phyloP scores from a whole-genome alignment of 2,888 invertebrate species.

The Amphipoea oculea region DNA sequence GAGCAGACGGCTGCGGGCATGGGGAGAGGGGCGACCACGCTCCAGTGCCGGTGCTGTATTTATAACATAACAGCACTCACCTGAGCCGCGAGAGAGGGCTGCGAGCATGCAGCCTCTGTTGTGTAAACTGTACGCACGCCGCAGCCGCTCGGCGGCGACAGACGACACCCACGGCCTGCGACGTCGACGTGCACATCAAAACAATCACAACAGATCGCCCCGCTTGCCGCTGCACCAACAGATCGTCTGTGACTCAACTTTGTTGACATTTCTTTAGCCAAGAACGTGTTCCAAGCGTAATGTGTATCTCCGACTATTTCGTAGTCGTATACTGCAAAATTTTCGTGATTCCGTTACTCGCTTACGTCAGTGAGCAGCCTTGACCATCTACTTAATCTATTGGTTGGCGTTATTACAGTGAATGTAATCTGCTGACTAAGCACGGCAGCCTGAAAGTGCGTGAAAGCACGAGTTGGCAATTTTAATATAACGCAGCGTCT shows the following conservation, averaged over 20 bases:
- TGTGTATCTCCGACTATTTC: constrained; percentile 20
- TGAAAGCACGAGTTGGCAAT: constrained; percentile 61
- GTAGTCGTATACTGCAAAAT: constrained; percentile 21
- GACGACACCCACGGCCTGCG: constrained; percentile 24
- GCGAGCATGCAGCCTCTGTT: constrained; percentile 72
- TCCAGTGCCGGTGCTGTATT: constrained; percentile 66
- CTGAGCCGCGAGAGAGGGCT: constrained; percentile 56
- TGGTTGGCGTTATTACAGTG: constrained; percentile 74
- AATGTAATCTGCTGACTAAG: constrained; percentile 72
- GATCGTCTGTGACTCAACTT: constrained; percentile 49
- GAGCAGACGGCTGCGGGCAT: constrained; percentile 64
- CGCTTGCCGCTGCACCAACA: constrained; percentile 46
- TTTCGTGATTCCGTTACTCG: constrained; percentile 67
- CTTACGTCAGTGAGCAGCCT: constrained; percentile 84
- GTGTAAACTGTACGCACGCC: constrained; percentile 73
- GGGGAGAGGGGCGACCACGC: constrained; percentile 69
- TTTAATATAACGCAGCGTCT: constrained; percentile 59
- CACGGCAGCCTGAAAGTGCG: constrained; percentile 53
- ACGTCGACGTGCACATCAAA: constrained; percentile 75
- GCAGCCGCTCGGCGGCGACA: constrained; percentile 64
- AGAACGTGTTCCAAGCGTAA: constrained; percentile 40
- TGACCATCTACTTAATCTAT: constrained; percentile 80
- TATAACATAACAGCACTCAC: constrained; percentile 59
- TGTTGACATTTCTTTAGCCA: constrained; percentile 66
- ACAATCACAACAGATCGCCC: constrained; percentile 74